Evolutionary conservation across 92 coral and sea anemone species (phyloP), one percentile per base, ranked within the genome.

Genomic region (Hydrozoanthus gracilis): DNA sequence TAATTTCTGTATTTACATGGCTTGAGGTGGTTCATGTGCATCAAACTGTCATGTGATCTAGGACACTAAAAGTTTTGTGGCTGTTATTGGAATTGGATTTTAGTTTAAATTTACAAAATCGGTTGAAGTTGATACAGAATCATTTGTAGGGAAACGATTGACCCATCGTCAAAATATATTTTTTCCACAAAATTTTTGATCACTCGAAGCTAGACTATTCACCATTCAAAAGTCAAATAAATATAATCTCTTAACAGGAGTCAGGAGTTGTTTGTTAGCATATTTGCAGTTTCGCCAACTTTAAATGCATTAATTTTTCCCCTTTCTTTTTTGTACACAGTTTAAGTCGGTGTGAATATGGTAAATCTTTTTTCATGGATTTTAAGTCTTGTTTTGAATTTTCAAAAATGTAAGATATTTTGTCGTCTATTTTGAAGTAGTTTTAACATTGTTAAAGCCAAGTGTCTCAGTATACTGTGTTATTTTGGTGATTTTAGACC

Each of bases 221-320:
- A 83, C 68, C 71, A 8, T 86, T 76, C 88, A 44, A 86, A 67
- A 74, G 88, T 62, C 83, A 27, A 51, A 75, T 78, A 86, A 86
- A 86, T 17, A 73, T 62, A 74, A 66, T 86, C 68, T 72, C 8
- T 14, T 67, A 51, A 76, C 51, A 65, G 71, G 71, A 67, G 56
- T 56, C 44, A 44, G 45, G 88, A 49, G 70, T 54, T 39, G 44
- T 74, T n/a, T 76, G 44, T 72, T 60, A 7, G 39, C 1, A 27
- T 27, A 27, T 27, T 27, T 27, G 39, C 39, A 27, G 39, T 27
- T 27, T n/a, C n/a, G 39, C 39, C 39, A 27, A 27, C 39, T 27
- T 27, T 27, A 27, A 27, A 27, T 27, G 39, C 39, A 27, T 27
- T 27, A 27, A 27, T 27, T 27, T 27, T 27, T 27, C 39, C 39